Evolutionary conservation across 2,797 vertebrate species (phyloP).

Genomic region (Schizopygopsis pylzovi): DNA sequence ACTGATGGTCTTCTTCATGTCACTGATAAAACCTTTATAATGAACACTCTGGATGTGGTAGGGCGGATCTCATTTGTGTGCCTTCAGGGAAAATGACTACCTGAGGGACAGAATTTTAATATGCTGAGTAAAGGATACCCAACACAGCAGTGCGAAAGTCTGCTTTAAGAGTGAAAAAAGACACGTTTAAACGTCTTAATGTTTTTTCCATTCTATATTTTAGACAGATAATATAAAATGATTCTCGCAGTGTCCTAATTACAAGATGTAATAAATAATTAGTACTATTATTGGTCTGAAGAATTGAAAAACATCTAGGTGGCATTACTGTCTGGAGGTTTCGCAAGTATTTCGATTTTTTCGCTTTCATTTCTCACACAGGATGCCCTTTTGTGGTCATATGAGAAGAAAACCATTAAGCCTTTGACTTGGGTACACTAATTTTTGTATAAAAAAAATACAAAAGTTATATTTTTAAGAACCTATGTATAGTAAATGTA

Average conservation of each 20-base stretch:
- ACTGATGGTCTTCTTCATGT: slow-evolving; percentile 2
- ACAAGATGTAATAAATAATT: too few relatives aligned
- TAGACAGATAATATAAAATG: too few relatives aligned
- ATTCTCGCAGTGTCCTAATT: too few relatives aligned
- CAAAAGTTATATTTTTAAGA: not conserved
- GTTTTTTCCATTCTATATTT: too few relatives aligned
- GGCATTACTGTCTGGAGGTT: not conserved
- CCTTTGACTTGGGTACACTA: not conserved
- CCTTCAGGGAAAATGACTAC: not conserved
- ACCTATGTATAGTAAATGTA: not conserved
- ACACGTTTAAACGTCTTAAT: not conserved
- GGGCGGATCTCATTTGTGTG: slow-evolving; percentile 8
- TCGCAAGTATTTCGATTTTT: not conserved
- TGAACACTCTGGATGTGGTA: not conserved
- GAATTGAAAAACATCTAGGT: too few relatives aligned
- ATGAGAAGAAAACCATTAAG: not conserved
- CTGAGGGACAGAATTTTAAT: not conserved
- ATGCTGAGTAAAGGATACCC: not conserved
- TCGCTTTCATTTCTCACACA: not conserved
- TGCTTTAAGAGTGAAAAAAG: not conserved
- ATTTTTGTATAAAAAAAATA: not conserved
- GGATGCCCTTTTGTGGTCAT: not conserved
- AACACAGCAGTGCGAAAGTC: not conserved
- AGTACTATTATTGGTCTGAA: too few relatives aligned
- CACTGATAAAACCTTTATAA: slow-evolving; percentile 21